Evolutionary conservation across 2,888 invertebrate species (phyloP), one percentile per base, ranked within the genome.

Genomic region (Eupithecia subumbrata): DNA sequence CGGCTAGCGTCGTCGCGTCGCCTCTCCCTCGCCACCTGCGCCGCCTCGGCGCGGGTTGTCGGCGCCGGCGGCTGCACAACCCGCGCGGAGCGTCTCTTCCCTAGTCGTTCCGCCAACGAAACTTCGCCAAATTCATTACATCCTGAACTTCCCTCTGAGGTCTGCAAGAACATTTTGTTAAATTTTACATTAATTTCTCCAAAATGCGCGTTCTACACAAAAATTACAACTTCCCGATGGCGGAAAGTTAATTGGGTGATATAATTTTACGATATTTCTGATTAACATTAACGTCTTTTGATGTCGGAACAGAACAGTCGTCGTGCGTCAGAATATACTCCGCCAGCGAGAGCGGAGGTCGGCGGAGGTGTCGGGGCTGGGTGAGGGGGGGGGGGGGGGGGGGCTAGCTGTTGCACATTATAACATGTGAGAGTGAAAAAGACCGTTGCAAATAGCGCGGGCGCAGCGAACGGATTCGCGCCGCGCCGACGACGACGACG

Each of bases 221-320:
- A 69, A 72, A 74, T 69, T 73, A 68, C 71, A 66, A 69, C 72
- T 73, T 76, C 71, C 67, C 70, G 60, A 70, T 75, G 70, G 68
- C 71, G 71, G 3, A 73, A 64, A 73, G 67, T 77, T 71, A 77
- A 76, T 76, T 76, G 72, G 74, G 56, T 22, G 40, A 71, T 76
- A 71, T 52, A 69, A 76, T 64, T 72, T 76, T 72, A 76, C 72
- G 72, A 76, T 76, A 74, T 72, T 74, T 74, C 72, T 74, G 66
- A 76, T 72, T 25, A 69, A 56, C 73, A 64, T 73, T 74, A 74
- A 64, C 69, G 72, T 40, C 56, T 74, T 76, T 76, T 73, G 76
- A 74, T 72, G 72, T 69, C 12, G 18, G 43, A 72, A 12, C 45
- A 7, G 45, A 45, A 5, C 48, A n/a, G 18, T 8, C 48, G 18